Conservation (phyloP, 35 echinoderm and acorn worm species). For the Eucidaris tribuloides region DNA sequence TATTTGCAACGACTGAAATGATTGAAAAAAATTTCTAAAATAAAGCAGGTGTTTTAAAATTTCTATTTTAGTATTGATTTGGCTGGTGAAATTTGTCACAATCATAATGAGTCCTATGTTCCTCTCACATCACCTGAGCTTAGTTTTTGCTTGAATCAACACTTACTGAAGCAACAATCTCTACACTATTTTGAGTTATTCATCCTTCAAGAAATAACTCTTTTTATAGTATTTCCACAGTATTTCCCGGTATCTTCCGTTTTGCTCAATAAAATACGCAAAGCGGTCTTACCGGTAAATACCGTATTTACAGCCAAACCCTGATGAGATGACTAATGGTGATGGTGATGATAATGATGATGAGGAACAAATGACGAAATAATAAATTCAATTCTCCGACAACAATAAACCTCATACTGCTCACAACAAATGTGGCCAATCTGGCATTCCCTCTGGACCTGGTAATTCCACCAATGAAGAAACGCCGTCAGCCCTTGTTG, state of each 20-base stretch:
- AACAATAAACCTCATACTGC: background rate
- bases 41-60: too few species aligned
- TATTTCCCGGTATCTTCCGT: background rate
- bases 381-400: background rate
- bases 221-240: too few species aligned
- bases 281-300: background rate
- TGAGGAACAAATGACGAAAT: too few species aligned
- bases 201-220: background rate
- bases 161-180: background rate
- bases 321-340: background rate
- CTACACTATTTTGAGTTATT: background rate
- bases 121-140: too few species aligned
- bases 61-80: too few species aligned
- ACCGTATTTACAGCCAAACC: background rate
- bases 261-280: background rate
- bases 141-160: background rate
- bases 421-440: background rate
- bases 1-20: too few species aligned
- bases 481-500: slow-evolving; percentile 38
- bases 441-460: background rate
- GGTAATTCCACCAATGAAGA: slow-evolving; percentile 20
- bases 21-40: too few species aligned
- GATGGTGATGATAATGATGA: too few species aligned
- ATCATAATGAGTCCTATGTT: too few species aligned
- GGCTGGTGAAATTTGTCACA: too few species aligned